Evolutionary conservation across 2,113 vertebrate species (phyloP).

Genomic region (Acrocephalus arundinaceus): DNA sequence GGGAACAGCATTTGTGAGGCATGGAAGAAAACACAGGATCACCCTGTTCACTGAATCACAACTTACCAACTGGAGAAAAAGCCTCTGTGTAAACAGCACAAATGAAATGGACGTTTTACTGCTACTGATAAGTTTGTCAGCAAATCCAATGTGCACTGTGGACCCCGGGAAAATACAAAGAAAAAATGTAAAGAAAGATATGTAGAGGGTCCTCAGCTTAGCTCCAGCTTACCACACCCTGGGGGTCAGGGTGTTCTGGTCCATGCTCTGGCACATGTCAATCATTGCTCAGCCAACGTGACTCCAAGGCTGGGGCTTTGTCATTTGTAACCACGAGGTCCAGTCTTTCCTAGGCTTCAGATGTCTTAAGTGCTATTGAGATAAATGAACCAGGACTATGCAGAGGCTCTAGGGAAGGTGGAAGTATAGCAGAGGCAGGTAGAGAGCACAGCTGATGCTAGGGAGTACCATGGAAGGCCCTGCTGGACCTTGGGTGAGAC

Average conservation of each 20-base stretch:
- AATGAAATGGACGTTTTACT: background rate
- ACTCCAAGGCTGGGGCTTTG: background rate
- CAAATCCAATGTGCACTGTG: background rate
- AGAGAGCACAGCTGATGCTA: background rate
- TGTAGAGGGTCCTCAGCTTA: slow-evolving; percentile 12
- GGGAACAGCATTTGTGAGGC: fast-evolving
- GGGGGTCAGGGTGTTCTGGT: background rate
- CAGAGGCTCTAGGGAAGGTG: background rate
- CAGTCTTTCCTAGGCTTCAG: background rate
- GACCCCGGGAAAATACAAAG: background rate
- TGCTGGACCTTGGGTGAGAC: background rate
- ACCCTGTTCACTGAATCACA: background rate
- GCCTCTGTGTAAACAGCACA: background rate
- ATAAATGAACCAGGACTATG: background rate
- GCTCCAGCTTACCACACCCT: background rate
- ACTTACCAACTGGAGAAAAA: background rate
- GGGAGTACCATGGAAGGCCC: fast-evolving
- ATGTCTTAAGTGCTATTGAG: fast-evolving
- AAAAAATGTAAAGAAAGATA: background rate
- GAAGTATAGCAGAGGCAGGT: background rate
- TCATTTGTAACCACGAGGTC: background rate
- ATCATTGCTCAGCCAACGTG: background rate
- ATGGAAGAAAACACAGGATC: background rate
- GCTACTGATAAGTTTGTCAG: slow-evolving; percentile 42
- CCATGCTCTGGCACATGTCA: background rate